Base-by-base conservation (phyloP, 2,113 vertebrate species). In the Ceratotherium simum region DNA sequence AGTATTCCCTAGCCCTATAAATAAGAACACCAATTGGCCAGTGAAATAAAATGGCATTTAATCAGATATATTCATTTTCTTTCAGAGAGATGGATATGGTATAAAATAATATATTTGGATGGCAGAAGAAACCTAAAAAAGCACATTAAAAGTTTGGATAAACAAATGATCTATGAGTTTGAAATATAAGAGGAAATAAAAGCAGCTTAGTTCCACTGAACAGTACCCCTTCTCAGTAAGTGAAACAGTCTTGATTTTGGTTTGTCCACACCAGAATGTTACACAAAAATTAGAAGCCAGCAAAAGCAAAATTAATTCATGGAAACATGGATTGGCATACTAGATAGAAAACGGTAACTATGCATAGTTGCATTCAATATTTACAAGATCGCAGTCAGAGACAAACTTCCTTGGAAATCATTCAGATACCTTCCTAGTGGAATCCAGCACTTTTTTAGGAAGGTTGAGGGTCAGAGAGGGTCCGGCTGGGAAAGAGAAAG, bases 81-180 rank as follows among this genome's bases (percentile, higher is more conserved):
- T 60, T 65, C 9, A 60, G 29, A 65, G 36, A 76, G n/a, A 95
- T 54, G 9, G 46, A 48, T 42, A 73, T 42, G 18, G 2, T 54
- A 78, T 27, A 58, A 93, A 95, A 90, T 79, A 48, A 8, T 69
- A 20, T 6, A 67, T 21, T 29, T 54, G 27, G 23, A 78, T 18
- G 23, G 31, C 39, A 95, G 65, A 96, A 70, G 18, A 75, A 93
- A 95, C 27, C 31, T 56, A 54, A 84, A 31, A 62, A 84, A 92
- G 36, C 48, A 56, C 29, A 90, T 70, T 62, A 51, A 88, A 88
- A 54, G 25, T 56, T 5, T n/a, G 73, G 12, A 83, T 67, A 87
- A n/a, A 82, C 13, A 83, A 65, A 81, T 86, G 58, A 79, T 70
- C 73, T 90, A 21, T 62, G 69, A 83, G 16, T 51, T 69, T 87